phyloP scores from a whole-genome alignment of 2,797 vertebrate species.

The Pangasius djambal region DNA sequence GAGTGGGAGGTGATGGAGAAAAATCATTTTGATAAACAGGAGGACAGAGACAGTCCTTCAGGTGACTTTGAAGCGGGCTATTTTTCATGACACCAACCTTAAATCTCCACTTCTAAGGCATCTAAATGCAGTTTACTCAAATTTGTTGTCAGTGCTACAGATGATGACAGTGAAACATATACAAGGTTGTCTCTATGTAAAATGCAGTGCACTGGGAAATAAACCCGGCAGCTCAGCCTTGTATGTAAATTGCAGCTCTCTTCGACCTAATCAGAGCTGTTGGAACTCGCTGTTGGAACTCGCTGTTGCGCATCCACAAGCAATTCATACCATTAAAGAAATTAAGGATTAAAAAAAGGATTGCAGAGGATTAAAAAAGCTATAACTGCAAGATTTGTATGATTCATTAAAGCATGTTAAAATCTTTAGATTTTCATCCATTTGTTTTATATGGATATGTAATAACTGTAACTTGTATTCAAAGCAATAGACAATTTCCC shows the following conservation, averaged over 20 bases:
- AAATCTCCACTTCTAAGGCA: not conserved
- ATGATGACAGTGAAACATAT: not conserved
- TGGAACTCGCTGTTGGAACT: not conserved
- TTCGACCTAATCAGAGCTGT: not conserved
- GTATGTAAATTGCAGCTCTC: not conserved
- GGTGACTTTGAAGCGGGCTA: not conserved
- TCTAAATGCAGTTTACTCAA: not conserved
- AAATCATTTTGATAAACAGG: not conserved
- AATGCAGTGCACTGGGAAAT: not conserved
- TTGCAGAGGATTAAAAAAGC: not conserved
- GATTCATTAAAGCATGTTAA: not conserved
- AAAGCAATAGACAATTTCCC: not conserved
- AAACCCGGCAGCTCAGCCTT: not conserved
- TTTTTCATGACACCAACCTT: not conserved
- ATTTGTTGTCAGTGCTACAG: not conserved
- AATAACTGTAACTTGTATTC: not conserved
- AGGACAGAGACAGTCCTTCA: not conserved
- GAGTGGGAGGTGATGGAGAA: not conserved
- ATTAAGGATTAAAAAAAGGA: not conserved
- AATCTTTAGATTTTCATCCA: not conserved
- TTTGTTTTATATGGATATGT: not conserved
- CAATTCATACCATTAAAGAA: not conserved
- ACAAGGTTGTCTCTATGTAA: not conserved
- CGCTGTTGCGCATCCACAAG: not conserved
- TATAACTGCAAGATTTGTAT: not conserved